Evolutionary conservation across 1,140 invertebrate species (phyloP).

Genomic region (Aphaenogaster floridana): DNA sequence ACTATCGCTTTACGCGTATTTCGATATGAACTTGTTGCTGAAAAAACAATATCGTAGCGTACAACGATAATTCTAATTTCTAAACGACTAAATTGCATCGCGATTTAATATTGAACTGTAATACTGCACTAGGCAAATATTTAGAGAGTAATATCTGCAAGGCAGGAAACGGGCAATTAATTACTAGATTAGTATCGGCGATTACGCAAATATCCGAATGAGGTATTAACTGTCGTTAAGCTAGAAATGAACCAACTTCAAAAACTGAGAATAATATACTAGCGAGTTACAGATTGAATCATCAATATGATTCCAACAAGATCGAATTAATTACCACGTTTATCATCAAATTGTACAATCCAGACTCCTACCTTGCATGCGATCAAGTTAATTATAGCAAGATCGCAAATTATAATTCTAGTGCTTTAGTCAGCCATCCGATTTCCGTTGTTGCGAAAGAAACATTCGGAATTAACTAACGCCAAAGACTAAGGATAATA

Average conservation of each 20-base stretch:
- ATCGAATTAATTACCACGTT: neutral
- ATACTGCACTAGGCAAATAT: neutral
- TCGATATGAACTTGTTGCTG: neutral
- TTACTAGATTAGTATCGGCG: neutral
- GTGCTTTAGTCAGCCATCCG: neutral
- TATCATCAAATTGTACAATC: neutral
- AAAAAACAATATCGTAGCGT: neutral
- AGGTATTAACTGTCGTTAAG: neutral
- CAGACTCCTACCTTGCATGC: neutral
- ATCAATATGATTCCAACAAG: neutral
- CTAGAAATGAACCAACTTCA: neutral
- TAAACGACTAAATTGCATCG: neutral
- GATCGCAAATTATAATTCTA: neutral
- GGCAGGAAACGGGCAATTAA: neutral
- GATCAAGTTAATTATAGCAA: slow-evolving; percentile 6
- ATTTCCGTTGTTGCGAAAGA: neutral
- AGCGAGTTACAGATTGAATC: neutral
- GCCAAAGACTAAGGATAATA: neutral
- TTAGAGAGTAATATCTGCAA: neutral
- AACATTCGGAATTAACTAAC: neutral
- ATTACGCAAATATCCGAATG: neutral
- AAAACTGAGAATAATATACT: neutral
- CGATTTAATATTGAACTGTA: neutral
- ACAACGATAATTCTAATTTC: neutral
- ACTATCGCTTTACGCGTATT: neutral